Conservation (phyloP, 2,888 invertebrate genomes). For the Ommatoiulus sabulosus region DNA sequence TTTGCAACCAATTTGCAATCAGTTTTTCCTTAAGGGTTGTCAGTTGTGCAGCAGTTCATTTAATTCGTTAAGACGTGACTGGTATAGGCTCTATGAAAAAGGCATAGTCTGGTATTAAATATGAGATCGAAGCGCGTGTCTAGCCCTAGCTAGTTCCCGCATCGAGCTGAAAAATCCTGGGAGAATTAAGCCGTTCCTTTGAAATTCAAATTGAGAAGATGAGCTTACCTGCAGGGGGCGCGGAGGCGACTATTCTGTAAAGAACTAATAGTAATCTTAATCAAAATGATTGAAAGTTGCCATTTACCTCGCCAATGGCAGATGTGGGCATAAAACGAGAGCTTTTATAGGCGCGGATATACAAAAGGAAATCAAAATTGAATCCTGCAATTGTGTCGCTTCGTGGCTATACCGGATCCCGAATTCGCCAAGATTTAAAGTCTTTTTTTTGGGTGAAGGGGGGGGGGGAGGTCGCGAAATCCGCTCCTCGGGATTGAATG, state of each 20-base stretch:
- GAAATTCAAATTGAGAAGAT: conserved; percentile 32
- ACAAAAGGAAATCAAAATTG: conserved; percentile 21
- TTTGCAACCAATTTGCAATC: no score
- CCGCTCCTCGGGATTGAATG: neutral
- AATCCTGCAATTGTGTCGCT: conserved; percentile 19
- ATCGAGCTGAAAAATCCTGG: neutral
- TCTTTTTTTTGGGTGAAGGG: neutral
- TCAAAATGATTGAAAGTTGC: conserved; percentile 40
- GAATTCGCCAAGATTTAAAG: neutral
- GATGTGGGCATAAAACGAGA: neutral
- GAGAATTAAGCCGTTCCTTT: neutral
- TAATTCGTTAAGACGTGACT: no score
- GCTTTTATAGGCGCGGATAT: conserved; percentile 21
- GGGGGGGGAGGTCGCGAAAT: neutral
- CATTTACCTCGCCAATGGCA: neutral
- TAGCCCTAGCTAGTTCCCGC: neutral
- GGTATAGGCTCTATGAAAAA: neutral
- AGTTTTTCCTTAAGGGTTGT: no score
- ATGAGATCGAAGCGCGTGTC: neutral
- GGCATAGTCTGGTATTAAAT: neutral
- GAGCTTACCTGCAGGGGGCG: neutral
- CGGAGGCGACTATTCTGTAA: neutral
- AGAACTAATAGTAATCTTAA: conserved; percentile 14
- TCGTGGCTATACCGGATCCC: neutral
- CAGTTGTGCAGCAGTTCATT: no score